These are phyloP conservation scores for Creontiades dilutus DNA, from an alignment of 2,888 invertebrate genomes.

Conservation along the genomic window DNA sequence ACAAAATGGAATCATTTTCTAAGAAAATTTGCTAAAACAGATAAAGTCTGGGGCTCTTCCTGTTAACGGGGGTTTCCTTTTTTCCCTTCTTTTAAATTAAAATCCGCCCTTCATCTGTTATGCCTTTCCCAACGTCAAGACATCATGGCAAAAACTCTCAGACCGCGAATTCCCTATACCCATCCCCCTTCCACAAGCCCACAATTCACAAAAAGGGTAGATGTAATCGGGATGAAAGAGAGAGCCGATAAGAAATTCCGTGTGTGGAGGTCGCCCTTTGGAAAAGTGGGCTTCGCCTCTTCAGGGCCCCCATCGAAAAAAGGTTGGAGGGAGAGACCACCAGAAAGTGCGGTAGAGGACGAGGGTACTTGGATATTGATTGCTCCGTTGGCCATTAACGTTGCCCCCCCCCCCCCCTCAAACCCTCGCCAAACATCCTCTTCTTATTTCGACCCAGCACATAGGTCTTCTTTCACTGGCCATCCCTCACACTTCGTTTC, in stretches of 20 bases:
- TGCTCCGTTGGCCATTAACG: slow-evolving; percentile 54
- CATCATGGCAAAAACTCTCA: slow-evolving; percentile 5
- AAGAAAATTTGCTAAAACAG: no score
- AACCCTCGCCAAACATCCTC: slow-evolving; percentile 20
- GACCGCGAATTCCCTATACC: neutral
- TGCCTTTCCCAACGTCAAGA: no score
- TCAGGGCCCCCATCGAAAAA: neutral
- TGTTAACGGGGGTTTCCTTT: no score
- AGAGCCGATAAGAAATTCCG: slow-evolving; percentile 26
- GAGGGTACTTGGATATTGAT: slow-evolving; percentile 55
- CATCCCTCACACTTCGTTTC: slow-evolving; percentile 42
- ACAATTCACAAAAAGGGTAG: neutral
- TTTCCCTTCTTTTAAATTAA: no score
- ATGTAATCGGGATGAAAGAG: slow-evolving; percentile 26
- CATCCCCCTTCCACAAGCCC: no score
- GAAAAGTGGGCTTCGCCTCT: slow-evolving; percentile 15
- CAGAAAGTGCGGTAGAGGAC: slow-evolving; percentile 20
- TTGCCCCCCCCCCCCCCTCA: neutral
- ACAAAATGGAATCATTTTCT: no score
- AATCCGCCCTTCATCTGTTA: no score
- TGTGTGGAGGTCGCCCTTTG: slow-evolving; percentile 17
- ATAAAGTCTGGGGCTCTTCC: no score
- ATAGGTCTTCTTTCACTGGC: slow-evolving; percentile 28
- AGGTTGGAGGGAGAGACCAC: neutral
- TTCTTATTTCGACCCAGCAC: slow-evolving; percentile 23